Evolutionary conservation across 2,113 vertebrate species (phyloP), one percentile per base, ranked within the genome.

Genomic region (Mionectes macconnelli): DNA sequence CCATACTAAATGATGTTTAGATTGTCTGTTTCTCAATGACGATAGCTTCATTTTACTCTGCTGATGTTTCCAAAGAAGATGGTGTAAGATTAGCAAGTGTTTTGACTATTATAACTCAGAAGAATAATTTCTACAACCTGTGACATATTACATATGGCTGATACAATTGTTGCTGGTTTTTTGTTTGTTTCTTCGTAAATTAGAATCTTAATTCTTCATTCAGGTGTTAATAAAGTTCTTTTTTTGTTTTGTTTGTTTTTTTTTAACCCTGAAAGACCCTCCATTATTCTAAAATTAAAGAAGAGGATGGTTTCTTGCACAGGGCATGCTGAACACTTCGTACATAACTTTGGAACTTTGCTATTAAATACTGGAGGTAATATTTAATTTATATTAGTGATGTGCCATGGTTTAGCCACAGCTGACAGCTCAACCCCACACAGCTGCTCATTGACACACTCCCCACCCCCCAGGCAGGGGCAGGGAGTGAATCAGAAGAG

Each of bases 381-480:
- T 35, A 69, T 20, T 15, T 40, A 16, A 3, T 12, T 52, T 74
- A 14, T 12, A 49, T 87, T 8, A 49, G 10, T 33, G 39, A 6
- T 15, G 16, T 47, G 55, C 12, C 11, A 19, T 47, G 45, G 9
- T 55, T 62, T 35, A 27, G 6, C 16, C 39, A 11, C 55, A n/a
- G 11, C 47, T 40, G 53, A 39, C 8, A 47, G 11, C n/a, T 68
- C n/a, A 62, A 19, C 6, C 8, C 8, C n/a, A 25, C 30, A 15
- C 12, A 68, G 30, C 3, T 1, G 0, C 20, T 59, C 33, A 52
- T 13, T 52, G 33, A 24, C 0, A 0, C 47, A 12, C 12, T 13
- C 12, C 12, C 47, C 47, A 25, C 11, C 12, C 10, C 13, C 28
- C 27, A 14, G 8, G 4, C 31, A 39, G 28, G 28, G n/a, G 6